phyloP scores from a whole-genome alignment of 2,797 vertebrate species.

The Enteromius thamalakanensis region DNA sequence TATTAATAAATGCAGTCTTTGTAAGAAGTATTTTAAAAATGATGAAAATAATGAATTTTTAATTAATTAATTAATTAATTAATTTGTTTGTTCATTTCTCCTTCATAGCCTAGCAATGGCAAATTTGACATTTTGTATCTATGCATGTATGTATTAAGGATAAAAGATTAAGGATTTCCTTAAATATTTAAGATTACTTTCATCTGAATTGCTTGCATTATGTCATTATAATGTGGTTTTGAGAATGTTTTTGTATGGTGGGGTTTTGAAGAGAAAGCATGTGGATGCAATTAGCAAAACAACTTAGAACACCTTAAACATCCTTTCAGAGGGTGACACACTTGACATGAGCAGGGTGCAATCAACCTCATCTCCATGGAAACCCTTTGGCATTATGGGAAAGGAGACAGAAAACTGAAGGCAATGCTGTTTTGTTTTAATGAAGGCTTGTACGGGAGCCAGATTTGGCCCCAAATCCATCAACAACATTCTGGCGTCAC shows the following conservation, averaged over 20 bases:
- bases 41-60: too few species aligned
- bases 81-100: not conserved
- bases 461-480: conserved; percentile 23
- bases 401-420: conserved; percentile 37
- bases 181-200: not conserved
- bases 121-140: not conserved
- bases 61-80: too few species aligned
- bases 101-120: not conserved
- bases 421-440: conserved; percentile 15
- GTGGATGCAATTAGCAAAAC: not conserved
- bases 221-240: not conserved
- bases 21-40: too few species aligned
- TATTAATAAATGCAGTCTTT: too few species aligned
- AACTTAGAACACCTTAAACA: not conserved
- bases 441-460: conserved; percentile 17
- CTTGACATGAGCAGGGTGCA: conserved; percentile 9
- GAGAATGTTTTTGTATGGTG: not conserved
- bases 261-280: not conserved
- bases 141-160: too few species aligned
- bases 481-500: conserved; percentile 25
- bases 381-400: conserved; percentile 27
- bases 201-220: not conserved
- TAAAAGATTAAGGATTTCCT: not conserved
- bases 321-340: conserved; percentile 4
- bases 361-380: conserved; percentile 42